Evolutionary conservation across 1,140 invertebrate genomes (phyloP).

Genomic region (Trinorchestia longiramus): DNA sequence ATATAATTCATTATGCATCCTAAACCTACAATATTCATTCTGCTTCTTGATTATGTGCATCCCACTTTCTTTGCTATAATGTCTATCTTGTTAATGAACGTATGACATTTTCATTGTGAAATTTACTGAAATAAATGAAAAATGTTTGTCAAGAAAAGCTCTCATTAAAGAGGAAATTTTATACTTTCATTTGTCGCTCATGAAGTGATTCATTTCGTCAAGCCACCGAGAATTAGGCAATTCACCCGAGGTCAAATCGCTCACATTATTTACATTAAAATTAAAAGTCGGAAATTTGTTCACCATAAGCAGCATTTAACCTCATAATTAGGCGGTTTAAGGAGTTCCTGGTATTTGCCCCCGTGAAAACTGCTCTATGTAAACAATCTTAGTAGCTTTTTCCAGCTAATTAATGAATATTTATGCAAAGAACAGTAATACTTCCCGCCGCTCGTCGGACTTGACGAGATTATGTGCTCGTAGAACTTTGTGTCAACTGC

Average conservation of each 20-base stretch:
- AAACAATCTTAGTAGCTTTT: not conserved
- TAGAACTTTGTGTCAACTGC: not conserved
- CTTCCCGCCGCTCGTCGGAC: not conserved
- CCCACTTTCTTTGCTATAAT: too few species aligned
- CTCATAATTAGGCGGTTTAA: constrained; percentile 18
- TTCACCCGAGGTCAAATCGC: not conserved
- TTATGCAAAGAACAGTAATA: constrained; percentile 4
- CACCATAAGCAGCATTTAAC: not conserved
- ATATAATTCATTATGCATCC: too few species aligned
- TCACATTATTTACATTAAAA: not conserved
- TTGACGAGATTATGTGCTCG: not conserved
- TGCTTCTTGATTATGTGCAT: too few species aligned
- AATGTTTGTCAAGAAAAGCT: not conserved
- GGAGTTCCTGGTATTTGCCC: not conserved
- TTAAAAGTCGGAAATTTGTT: not conserved
- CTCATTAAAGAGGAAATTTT: not conserved
- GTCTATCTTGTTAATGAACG: too few species aligned
- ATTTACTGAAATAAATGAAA: not conserved
- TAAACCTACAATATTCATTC: too few species aligned
- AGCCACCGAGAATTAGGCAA: not conserved
- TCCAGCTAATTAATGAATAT: constrained; percentile 18
- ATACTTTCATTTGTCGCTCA: not conserved
- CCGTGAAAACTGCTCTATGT: not conserved
- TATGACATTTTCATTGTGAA: not conserved
- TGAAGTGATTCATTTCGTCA: not conserved